phyloP scores from a whole-genome alignment of 1,140 invertebrate genomes.

The Acromyrmex charruanus region DNA sequence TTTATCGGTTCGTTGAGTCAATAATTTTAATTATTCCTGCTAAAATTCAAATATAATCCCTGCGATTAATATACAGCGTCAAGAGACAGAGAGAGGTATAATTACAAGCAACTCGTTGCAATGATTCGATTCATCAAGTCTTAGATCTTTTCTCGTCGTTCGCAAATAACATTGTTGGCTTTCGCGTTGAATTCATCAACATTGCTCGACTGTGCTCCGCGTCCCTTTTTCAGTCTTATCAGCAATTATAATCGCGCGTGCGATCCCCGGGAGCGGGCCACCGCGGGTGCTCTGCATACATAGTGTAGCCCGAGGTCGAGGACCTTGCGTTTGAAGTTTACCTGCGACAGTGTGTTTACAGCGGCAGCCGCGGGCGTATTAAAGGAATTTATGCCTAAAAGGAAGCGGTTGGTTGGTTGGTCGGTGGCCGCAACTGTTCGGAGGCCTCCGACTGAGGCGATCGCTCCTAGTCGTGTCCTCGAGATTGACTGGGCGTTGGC shows the following conservation, averaged over 20 bases:
- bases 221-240: slow-evolving; percentile 7
- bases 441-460: slow-evolving; percentile 31
- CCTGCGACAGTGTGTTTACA: slow-evolving; percentile 47
- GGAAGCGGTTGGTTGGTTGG: slow-evolving; percentile 27
- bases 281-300: slow-evolving; percentile 32
- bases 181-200: slow-evolving; percentile 16
- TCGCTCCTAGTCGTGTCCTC: slow-evolving; percentile 44
- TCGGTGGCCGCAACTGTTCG: slow-evolving; percentile 4
- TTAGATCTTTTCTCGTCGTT: neutral
- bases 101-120: neutral
- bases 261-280: slow-evolving; percentile 10
- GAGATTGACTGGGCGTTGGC: slow-evolving; percentile 59
- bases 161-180: neutral
- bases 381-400: slow-evolving; percentile 56
- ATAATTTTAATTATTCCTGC: neutral
- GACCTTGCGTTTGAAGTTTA: slow-evolving; percentile 31
- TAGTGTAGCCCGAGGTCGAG: slow-evolving; percentile 22
- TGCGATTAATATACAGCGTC: slow-evolving; percentile 1
- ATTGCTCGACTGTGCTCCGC: neutral
- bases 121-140: neutral
- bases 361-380: slow-evolving; percentile 31
- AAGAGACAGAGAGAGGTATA: neutral
- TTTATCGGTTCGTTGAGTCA: neutral
- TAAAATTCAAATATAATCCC: neutral
- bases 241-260: slow-evolving; percentile 43